Conservation (phyloP, 1,140 invertebrate species). For the Brachionus angularis region DNA sequence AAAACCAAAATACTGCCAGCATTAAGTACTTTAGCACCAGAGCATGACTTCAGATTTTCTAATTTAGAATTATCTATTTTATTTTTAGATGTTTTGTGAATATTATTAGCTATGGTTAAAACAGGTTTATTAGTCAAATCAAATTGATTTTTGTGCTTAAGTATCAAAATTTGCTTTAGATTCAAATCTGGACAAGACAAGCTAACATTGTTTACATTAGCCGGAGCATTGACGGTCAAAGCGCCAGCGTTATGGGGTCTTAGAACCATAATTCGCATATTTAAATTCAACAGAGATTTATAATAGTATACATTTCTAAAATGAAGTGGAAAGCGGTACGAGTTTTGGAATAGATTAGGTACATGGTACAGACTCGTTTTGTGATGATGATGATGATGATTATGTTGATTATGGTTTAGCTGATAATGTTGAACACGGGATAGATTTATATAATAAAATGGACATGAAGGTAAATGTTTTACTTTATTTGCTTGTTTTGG, state of each 20-base stretch:
- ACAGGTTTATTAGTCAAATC: neutral
- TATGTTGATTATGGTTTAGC: neutral
- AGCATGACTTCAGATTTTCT: conserved; percentile 26
- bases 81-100: neutral
- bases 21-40: conserved; percentile 31
- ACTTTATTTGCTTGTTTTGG: neutral
- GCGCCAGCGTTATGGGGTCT: conserved; percentile 13
- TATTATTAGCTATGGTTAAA: too few relatives aligned
- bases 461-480: neutral
- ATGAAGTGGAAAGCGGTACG: conserved; percentile 26
- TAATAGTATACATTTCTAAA: conserved; percentile 43
- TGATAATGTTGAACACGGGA: neutral
- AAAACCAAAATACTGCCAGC: conserved; percentile 32
- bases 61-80: conserved; percentile 31
- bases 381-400: too few relatives aligned
- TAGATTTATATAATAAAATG: conserved; percentile 14
- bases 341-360: conserved; percentile 42
- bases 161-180: conserved; percentile 3
- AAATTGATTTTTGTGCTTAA: conserved; percentile 11
- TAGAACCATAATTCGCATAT: conserved; percentile 26
- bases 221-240: conserved; percentile 2
- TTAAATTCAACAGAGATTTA: conserved; percentile 38
- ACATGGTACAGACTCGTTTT: conserved; percentile 20
- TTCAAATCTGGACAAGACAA: conserved; percentile 40
- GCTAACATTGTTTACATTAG: neutral